Evolutionary conservation across 2,888 invertebrate genomes (phyloP).

Genomic region (Agrilus biguttatus): DNA sequence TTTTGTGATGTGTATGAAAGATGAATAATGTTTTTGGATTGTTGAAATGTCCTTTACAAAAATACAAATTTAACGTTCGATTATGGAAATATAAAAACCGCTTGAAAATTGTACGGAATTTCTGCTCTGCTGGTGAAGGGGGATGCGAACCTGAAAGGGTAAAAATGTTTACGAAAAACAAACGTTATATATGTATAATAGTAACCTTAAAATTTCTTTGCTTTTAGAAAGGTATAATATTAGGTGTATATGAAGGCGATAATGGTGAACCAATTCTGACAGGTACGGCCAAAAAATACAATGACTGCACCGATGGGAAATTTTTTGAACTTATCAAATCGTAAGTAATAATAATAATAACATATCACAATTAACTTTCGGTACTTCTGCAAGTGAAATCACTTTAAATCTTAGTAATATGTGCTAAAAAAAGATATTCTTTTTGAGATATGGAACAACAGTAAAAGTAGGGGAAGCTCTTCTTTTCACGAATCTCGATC

Average conservation of each 20-base stretch:
- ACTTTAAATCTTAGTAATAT: neutral
- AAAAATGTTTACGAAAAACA: no score
- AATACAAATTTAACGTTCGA: no score
- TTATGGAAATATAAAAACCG: no score
- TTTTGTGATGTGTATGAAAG: no score
- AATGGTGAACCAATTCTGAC: constrained; percentile 34
- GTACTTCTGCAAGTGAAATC: no score
- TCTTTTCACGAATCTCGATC: constrained; percentile 44
- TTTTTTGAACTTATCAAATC: constrained; percentile 34
- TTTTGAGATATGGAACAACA: constrained; percentile 26
- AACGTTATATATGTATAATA: no score
- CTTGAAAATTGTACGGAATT: no score
- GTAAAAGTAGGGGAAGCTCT: constrained; percentile 31
- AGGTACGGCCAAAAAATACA: constrained; percentile 34
- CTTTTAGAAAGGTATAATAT: constrained; percentile 38
- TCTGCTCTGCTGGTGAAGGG: no score
- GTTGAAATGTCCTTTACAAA: no score
- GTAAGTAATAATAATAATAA: constrained; percentile 30
- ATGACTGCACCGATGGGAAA: constrained; percentile 38
- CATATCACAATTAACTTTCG: neutral
- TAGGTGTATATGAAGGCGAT: constrained; percentile 37
- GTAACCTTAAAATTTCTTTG: no score
- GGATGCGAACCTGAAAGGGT: no score
- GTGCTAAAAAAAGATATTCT: neutral
- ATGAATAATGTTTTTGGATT: no score